These are phyloP conservation scores for Lathamus discolor DNA, from an alignment of 2,113 vertebrate genomes.

Conservation along the genomic window DNA sequence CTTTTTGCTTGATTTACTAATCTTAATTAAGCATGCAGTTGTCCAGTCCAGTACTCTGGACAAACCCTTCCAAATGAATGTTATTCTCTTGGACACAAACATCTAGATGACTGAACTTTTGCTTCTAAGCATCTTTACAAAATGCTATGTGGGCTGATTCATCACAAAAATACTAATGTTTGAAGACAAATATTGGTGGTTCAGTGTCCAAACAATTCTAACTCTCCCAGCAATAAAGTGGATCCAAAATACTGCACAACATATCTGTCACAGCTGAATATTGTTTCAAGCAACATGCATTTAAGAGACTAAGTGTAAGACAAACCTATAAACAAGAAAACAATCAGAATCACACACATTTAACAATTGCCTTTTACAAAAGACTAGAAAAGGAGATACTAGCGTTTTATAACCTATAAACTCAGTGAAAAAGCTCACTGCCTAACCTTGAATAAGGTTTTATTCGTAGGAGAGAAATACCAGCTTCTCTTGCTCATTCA, in stretches of 20 bases:
- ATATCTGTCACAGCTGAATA: background rate
- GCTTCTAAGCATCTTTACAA: background rate
- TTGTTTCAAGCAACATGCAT: background rate
- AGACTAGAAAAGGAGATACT: background rate
- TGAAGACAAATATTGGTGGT: background rate
- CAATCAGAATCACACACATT: background rate
- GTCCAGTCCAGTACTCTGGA: background rate
- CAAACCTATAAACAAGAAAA: background rate
- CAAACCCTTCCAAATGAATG: background rate
- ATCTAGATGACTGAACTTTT: background rate
- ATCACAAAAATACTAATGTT: background rate
- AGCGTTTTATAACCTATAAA: background rate
- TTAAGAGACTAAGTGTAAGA: background rate
- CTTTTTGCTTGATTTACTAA: background rate
- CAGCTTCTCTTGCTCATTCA: background rate
- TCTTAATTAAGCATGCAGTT: background rate
- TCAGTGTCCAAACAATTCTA: background rate
- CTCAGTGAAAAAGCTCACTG: background rate
- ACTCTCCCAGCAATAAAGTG: background rate
- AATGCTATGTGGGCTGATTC: background rate
- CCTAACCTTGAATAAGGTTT: background rate
- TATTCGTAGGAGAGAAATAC: background rate
- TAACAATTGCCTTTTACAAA: fast-evolving
- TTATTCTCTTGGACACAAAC: background rate
- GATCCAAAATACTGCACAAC: background rate